Conservation (phyloP, 2,888 invertebrate genomes). For the Dioctria linearis region DNA sequence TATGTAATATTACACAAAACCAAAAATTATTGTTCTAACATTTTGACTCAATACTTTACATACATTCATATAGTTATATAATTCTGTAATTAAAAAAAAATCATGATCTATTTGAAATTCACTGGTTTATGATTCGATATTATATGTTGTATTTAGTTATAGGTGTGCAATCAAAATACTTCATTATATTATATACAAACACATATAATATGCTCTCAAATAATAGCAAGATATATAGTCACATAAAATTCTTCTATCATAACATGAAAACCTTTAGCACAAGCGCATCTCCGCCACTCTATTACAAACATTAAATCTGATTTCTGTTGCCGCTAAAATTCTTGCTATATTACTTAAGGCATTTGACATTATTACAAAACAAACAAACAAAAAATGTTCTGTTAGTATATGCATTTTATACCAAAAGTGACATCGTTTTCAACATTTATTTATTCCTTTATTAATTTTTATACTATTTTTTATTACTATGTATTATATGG, state of each 20-base stretch:
- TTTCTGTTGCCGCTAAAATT: conserved; percentile 6
- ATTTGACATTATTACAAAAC: conserved; percentile 11
- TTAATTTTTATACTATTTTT: conserved; percentile 25
- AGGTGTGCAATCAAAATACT: conserved; percentile 14
- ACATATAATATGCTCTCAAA: conserved; percentile 37
- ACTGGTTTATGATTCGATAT: neutral
- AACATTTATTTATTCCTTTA: conserved; percentile 6
- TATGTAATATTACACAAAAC: neutral
- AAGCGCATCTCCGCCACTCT: no score
- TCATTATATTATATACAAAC: conserved; percentile 18
- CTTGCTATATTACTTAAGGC: conserved; percentile 44
- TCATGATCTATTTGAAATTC: neutral
- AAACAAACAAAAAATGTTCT: neutral
- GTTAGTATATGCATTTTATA: neutral
- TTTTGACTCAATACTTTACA: conserved; percentile 11
- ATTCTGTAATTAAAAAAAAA: neutral
- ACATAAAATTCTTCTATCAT: neutral
- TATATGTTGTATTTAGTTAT: neutral
- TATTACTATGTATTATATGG: conserved; percentile 4
- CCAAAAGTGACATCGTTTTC: neutral
- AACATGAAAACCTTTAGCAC: neutral
- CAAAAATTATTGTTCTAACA: neutral
- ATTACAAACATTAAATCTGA: neutral
- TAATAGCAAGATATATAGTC: conserved; percentile 33
- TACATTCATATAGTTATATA: neutral